Percentiles rank a stretch among this genome's conserved stretches.
Conservation (phyloP, 2,888 invertebrate species). For the Desoria tigrina region DNA sequence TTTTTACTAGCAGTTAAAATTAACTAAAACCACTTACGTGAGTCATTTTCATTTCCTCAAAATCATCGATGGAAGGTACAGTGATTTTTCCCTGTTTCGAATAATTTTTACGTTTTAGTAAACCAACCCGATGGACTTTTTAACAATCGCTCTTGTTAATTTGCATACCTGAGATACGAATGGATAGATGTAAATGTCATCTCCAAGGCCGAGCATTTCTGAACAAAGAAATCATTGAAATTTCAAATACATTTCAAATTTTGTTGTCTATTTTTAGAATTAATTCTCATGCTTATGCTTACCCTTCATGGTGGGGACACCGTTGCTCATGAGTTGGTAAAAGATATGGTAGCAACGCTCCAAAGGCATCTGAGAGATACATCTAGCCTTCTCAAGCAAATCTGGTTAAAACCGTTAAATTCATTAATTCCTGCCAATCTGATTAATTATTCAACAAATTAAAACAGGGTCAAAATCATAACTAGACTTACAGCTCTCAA, state of each 20-base stretch:
- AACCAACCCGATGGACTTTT: too few relatives aligned
- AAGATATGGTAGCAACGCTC: constrained; percentile 75
- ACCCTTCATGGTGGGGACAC: constrained; percentile 37
- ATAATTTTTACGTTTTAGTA: not conserved
- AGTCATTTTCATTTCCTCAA: constrained; percentile 83
- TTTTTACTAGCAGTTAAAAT: constrained; percentile 57
- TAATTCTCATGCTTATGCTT: not conserved
- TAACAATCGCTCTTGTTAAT: too few relatives aligned
- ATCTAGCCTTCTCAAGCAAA: constrained; percentile 99
- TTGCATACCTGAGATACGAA: constrained; percentile 83
- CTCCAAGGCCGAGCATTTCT: constrained; percentile 55
- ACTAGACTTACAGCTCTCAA: constrained; percentile 98
- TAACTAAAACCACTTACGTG: constrained; percentile 71
- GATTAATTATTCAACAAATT: constrained; percentile 2
- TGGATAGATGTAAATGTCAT: constrained; percentile 90
- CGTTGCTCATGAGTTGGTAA: constrained; percentile 59
- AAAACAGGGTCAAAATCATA: constrained; percentile 55
- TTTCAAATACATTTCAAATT: constrained; percentile 1
- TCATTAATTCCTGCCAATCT: not conserved
- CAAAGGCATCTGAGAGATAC: constrained; percentile 96
- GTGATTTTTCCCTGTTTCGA: constrained; percentile 75
- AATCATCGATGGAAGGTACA: constrained; percentile 93
- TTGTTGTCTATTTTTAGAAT: not conserved
- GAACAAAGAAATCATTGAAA: constrained; percentile 2
- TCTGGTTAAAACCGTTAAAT: constrained; percentile 63